A percentile compares a stretch with the other conserved stretches of the same genome.
These are phyloP conservation scores for Teinopalpus imperialis DNA, from an alignment of 2,888 invertebrate genomes.

Conservation along the genomic window DNA sequence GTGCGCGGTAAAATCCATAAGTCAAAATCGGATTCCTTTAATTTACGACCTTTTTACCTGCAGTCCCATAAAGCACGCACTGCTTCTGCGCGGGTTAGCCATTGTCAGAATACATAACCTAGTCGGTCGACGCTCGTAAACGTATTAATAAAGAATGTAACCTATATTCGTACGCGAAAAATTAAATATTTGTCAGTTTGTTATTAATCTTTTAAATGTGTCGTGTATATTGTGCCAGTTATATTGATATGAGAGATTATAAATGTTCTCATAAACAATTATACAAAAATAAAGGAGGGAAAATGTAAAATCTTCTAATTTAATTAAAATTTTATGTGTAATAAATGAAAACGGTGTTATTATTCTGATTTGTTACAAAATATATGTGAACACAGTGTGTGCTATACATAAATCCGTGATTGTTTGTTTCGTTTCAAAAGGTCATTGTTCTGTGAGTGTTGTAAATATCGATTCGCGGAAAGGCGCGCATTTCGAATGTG, in stretches of 20 bases:
- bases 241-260: neutral
- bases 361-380: neutral
- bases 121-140: constrained; percentile 44
- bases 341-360: neutral
- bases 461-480: constrained; percentile 62
- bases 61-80: constrained; percentile 36
- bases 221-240: constrained; percentile 3
- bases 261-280: neutral
- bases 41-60: constrained; percentile 41
- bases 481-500: constrained; percentile 61
- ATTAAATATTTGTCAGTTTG: neutral
- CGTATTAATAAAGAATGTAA: constrained; percentile 45
- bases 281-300: constrained; percentile 22
- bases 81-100: constrained; percentile 65
- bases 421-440: constrained; percentile 44
- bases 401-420: constrained; percentile 17
- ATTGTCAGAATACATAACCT: constrained; percentile 69
- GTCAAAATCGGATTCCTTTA: constrained; percentile 26
- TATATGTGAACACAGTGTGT: constrained; percentile 11
- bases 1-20: constrained; percentile 44
- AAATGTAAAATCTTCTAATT: neutral
- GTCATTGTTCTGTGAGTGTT: constrained; percentile 64
- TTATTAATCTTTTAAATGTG: neutral
- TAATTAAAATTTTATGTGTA: neutral
- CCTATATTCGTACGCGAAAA: constrained; percentile 27